Conservation (phyloP, 2,888 invertebrate genomes). For the Syrista parreyssii region DNA sequence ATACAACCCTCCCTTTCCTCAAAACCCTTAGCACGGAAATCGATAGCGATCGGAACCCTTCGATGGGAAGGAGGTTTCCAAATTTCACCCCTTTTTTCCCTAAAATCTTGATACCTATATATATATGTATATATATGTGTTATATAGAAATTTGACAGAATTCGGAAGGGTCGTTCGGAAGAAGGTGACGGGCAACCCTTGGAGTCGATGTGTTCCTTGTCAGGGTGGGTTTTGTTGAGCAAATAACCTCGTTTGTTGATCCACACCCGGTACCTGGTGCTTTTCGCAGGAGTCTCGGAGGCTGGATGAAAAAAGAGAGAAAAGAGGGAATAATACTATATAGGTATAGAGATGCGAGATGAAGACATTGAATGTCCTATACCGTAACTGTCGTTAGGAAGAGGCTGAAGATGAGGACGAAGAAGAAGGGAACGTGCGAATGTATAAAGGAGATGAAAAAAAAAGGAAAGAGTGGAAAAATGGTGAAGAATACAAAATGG, state of each 20-base stretch:
- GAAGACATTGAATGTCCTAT: neutral
- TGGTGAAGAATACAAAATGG: neutral
- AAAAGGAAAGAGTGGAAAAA: neutral
- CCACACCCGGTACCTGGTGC: slow-evolving; percentile 36
- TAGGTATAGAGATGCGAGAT: neutral
- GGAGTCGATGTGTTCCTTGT: neutral
- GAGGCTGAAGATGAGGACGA: slow-evolving; percentile 16
- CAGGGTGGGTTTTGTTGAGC: slow-evolving; percentile 42
- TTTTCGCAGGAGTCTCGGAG: slow-evolving; percentile 18
- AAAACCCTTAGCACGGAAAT: neutral
- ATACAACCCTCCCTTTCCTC: neutral
- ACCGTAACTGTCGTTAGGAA: neutral
- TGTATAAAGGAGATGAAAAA: neutral
- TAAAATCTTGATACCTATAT: neutral
- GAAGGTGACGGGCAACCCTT: neutral
- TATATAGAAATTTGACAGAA: neutral
- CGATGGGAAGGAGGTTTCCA: neutral
- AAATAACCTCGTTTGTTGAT: slow-evolving; percentile 57
- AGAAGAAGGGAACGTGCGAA: slow-evolving; percentile 20
- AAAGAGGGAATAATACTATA: slow-evolving; percentile 24
- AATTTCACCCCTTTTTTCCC: neutral
- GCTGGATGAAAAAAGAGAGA: slow-evolving; percentile 13
- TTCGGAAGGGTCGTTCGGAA: neutral
- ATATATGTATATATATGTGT: neutral
- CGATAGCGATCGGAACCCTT: neutral